Percentiles rank a stretch among this genome's conserved stretches.
These are phyloP conservation scores for Heliconius congener DNA, from an alignment of 1,140 invertebrate species.

Conservation along the genomic window DNA sequence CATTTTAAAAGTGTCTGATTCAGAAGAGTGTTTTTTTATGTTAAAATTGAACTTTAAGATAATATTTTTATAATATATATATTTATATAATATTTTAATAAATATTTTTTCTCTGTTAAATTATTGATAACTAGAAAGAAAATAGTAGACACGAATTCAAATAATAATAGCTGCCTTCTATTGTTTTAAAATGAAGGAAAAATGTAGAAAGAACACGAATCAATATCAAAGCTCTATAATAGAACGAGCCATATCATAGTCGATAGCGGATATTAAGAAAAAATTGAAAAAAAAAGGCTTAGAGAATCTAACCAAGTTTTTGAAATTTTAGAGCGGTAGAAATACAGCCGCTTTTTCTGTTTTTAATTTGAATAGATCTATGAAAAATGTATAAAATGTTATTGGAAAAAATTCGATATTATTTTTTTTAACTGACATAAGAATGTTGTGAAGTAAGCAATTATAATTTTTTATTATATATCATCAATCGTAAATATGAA, in stretches of 20 bases:
- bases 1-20: too few species aligned
- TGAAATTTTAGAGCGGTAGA: not conserved
- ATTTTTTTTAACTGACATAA: too few species aligned
- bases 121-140: too few species aligned
- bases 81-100: too few species aligned
- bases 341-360: not conserved
- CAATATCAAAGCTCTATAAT: not conserved
- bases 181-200: not conserved
- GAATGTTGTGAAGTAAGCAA: too few species aligned
- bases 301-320: conserved; percentile 5
- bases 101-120: too few species aligned
- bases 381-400: not conserved
- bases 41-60: too few species aligned
- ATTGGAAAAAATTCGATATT: not conserved
- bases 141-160: not conserved
- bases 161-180: not conserved
- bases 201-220: not conserved
- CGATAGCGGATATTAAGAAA: conserved; percentile 3
- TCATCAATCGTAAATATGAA: too few species aligned
- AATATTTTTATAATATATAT: too few species aligned
- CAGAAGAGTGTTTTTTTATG: too few species aligned
- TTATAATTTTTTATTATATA: not conserved
- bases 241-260: not conserved
- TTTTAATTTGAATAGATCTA: not conserved
- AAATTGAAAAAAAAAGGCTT: not conserved